Percentiles rank a stretch among this genome's conserved stretches.
Evolutionary conservation across 2,797 vertebrate species (phyloP).

Genomic region (Peromyscus attwateri): DNA sequence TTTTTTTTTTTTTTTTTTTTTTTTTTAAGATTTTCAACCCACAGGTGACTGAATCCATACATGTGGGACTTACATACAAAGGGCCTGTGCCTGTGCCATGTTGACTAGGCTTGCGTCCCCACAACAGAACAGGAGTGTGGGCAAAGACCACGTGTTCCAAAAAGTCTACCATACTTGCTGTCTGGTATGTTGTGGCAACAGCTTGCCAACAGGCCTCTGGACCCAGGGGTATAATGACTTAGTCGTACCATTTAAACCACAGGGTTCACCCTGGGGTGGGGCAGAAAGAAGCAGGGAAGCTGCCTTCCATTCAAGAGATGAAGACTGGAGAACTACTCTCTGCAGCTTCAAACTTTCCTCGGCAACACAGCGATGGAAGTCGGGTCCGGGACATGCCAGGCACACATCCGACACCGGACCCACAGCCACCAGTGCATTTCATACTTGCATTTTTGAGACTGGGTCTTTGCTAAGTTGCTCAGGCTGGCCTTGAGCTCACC

Average conservation of each 20-base stretch:
- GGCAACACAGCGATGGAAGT: background rate
- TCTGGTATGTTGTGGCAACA: background rate
- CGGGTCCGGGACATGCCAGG: background rate
- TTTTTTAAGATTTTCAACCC: background rate
- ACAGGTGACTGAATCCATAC: background rate
- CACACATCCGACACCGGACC: too few relatives aligned
- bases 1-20: too few relatives aligned
- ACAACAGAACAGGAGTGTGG: background rate
- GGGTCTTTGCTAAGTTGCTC: background rate
- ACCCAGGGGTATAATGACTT: background rate
- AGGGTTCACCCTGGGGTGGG: too few relatives aligned
- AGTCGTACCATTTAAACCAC: background rate
- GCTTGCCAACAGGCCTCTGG: background rate
- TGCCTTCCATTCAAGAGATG: background rate
- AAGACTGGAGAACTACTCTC: background rate
- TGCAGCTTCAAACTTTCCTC: background rate
- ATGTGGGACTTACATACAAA: background rate
- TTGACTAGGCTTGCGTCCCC: background rate
- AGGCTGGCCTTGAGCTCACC: background rate
- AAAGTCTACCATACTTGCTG: background rate
- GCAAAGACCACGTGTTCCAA: background rate
- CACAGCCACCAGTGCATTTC: background rate
- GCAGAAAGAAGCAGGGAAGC: background rate
- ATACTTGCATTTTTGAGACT: background rate
- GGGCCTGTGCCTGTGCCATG: background rate